Conservation (phyloP, 92 coral and sea anemone species). For the Heteractis magnifica region DNA sequence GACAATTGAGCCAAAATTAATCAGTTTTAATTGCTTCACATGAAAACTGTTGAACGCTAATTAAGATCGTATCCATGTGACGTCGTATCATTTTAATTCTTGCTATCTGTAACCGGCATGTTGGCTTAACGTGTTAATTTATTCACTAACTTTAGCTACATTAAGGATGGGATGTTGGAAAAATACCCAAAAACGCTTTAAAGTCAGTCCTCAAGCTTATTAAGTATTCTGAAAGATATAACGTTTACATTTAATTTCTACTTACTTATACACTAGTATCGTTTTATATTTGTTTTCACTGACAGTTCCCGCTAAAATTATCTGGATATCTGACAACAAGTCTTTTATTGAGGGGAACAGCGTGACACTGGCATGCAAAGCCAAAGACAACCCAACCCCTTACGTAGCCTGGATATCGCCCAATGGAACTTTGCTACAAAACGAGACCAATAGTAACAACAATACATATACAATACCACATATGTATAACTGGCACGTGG, state of each 20-base stretch:
- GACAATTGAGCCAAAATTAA: too few species aligned
- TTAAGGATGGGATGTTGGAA: too few species aligned
- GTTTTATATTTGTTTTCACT: not conserved
- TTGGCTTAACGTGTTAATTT: too few species aligned
- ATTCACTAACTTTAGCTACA: too few species aligned
- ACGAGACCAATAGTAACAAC: conserved; percentile 23
- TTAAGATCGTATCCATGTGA: too few species aligned
- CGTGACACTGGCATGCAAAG: conserved; percentile 36
- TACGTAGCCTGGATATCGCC: conserved; percentile 45
- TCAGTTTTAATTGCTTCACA: too few species aligned
- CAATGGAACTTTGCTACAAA: conserved; percentile 47
- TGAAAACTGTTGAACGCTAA: too few species aligned
- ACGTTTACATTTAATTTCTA: not conserved
- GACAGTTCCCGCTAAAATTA: conserved; percentile 45
- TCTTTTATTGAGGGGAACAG: conserved; percentile 38
- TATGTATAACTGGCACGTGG: conserved; percentile 27
- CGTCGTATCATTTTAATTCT: too few species aligned
- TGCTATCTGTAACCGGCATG: too few species aligned
- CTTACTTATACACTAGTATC: not conserved
- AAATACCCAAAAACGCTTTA: too few species aligned
- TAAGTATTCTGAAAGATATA: too few species aligned
- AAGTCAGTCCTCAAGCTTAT: too few species aligned
- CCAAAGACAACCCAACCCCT: conserved; percentile 48
- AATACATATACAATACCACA: conserved; percentile 33
- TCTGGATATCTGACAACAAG: conserved; percentile 43